Percentiles rank a stretch among this genome's conserved stretches.
phyloP scores from a whole-genome alignment of 2,113 vertebrate species.

The Zosterops lateralis region DNA sequence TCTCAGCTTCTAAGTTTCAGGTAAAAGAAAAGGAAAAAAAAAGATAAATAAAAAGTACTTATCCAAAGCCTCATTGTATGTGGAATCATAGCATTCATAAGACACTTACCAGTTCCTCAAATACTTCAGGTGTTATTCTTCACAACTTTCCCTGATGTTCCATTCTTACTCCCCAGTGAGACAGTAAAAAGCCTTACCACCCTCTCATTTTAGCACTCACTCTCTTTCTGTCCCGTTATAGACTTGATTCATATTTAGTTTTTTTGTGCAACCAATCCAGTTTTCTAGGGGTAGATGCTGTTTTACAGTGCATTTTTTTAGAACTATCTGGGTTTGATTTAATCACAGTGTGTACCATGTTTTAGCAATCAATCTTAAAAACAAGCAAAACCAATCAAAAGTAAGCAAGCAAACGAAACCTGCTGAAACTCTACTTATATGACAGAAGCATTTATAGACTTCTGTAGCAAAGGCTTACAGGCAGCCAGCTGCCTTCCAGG shows the following conservation, averaged over 20 bases:
- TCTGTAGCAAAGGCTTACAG: background rate
- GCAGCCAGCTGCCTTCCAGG: background rate
- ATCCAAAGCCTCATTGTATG: background rate
- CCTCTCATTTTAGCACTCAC: background rate
- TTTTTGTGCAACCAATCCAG: background rate
- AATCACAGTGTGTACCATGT: background rate
- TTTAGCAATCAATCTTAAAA: background rate
- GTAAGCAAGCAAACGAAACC: background rate
- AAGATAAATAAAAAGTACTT: constrained; percentile 13
- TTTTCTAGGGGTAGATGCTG: background rate
- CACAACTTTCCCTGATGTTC: background rate
- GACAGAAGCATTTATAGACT: background rate
- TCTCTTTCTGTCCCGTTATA: background rate
- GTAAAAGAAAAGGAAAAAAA: background rate
- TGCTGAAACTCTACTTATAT: background rate
- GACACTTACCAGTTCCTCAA: background rate
- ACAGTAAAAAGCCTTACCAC: constrained; percentile 17
- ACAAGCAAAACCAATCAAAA: background rate
- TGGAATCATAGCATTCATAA: constrained; percentile 16
- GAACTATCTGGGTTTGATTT: background rate
- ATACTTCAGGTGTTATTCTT: constrained; percentile 12
- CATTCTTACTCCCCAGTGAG: background rate
- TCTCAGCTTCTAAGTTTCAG: background rate
- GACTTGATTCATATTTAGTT: background rate
- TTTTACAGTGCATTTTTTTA: background rate